Conservation (phyloP, 2,888 invertebrate species). For the Xylota segnis region DNA sequence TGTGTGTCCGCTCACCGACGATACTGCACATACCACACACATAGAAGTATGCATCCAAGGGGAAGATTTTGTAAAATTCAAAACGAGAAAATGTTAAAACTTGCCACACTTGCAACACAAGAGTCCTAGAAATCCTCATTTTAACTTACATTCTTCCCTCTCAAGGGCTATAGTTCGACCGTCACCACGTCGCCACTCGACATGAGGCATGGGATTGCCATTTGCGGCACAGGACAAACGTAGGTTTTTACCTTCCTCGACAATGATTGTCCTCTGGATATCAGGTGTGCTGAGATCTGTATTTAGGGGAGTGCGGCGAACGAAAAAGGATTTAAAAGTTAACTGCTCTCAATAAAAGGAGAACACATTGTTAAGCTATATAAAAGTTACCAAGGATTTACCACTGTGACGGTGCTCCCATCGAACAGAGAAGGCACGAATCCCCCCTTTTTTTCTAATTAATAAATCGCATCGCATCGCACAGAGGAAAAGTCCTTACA, state of each 20-base stretch:
- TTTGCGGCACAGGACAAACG: constrained; percentile 92
- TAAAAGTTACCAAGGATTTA: constrained; percentile 67
- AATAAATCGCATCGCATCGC: constrained; percentile 58
- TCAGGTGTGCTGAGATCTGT: constrained; percentile 81
- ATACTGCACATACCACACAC: no score
- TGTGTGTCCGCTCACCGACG: constrained; percentile 90
- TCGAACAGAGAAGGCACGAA: neutral
- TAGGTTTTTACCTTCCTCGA: constrained; percentile 92
- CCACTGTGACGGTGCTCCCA: neutral
- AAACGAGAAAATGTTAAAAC: constrained; percentile 56
- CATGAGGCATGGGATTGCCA: constrained; percentile 90
- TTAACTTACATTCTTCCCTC: constrained; percentile 87
- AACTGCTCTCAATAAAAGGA: constrained; percentile 49
- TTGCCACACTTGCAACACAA: constrained; percentile 35
- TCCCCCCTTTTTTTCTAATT: constrained; percentile 60
- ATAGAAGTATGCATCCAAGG: constrained; percentile 14
- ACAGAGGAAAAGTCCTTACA: constrained; percentile 30
- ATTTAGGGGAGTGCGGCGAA: constrained; percentile 8
- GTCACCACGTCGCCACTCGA: constrained; percentile 91
- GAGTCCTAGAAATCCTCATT: constrained; percentile 46
- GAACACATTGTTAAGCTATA: constrained; percentile 60
- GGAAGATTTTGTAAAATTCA: constrained; percentile 46
- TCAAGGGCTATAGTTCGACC: constrained; percentile 88
- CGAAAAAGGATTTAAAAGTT: constrained; percentile 54
- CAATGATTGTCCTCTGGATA: constrained; percentile 87